Conservation (phyloP, 2,113 vertebrate genomes). For the Mastomys coucha region DNA sequence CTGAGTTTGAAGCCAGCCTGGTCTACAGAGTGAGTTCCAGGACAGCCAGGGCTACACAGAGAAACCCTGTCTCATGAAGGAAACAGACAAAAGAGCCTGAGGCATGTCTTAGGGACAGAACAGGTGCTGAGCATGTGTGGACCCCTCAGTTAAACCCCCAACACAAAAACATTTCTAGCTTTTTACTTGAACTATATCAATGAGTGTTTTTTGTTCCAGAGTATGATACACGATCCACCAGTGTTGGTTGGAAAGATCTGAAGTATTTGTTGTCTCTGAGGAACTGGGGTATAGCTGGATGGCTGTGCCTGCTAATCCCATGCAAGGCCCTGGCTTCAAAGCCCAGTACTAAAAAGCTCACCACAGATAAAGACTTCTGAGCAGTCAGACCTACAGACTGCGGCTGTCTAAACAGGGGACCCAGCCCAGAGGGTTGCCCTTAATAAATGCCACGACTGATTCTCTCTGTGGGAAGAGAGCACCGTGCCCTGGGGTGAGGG, state of each 20-base stretch:
- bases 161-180: neutral
- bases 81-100: neutral
- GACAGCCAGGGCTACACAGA: neutral
- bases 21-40: neutral
- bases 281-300: neutral
- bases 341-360: neutral
- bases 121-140: neutral
- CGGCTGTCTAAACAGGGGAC: neutral
- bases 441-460: neutral
- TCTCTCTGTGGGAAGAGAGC: neutral
- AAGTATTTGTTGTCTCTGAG: neutral
- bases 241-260: neutral
- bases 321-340: neutral
- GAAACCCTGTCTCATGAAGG: neutral
- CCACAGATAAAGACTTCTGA: neutral
- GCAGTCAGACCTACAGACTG: neutral
- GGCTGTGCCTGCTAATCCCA: neutral
- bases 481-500: neutral
- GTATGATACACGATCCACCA: neutral
- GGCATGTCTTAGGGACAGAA: neutral
- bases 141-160: neutral
- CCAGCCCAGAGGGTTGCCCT: neutral
- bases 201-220: constrained; percentile 25
- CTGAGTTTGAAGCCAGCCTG: neutral
- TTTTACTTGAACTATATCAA: neutral